Evolutionary conservation across 30 jellyfish, hydroid and myxozoan genomes (phyloP).

Genomic region (Nemopilema nomurai): DNA sequence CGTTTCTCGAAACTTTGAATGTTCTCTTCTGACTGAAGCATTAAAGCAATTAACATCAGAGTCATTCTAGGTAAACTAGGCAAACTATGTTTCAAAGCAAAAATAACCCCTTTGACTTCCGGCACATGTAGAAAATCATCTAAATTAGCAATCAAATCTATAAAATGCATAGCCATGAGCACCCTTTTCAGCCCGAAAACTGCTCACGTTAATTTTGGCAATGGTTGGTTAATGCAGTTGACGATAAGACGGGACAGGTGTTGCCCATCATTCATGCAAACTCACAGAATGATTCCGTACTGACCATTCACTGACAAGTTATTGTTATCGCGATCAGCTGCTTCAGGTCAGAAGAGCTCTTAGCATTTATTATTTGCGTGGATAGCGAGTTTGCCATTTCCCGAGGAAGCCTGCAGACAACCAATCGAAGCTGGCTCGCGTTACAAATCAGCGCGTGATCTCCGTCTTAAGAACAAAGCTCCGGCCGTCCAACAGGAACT

Average conservation of each 20-base stretch:
- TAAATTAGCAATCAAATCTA: background rate
- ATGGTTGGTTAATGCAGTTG: background rate
- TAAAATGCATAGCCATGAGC: too few species aligned
- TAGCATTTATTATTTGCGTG: constrained; percentile 1
- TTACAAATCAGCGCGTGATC: constrained; percentile 11
- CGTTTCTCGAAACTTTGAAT: too few species aligned
- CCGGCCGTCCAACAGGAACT: constrained; percentile 2
- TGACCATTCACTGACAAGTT: constrained; percentile 28
- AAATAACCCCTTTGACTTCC: too few species aligned
- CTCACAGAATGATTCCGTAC: constrained; percentile 7
- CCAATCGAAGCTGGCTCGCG: background rate
- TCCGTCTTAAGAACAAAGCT: constrained; percentile 44
- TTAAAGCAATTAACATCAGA: too few species aligned
- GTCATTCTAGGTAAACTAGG: too few species aligned
- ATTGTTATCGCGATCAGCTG: constrained; percentile 24
- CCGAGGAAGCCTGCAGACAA: constrained; percentile 12
- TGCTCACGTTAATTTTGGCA: background rate
- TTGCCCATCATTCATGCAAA: constrained; percentile 13
- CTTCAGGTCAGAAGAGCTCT: background rate
- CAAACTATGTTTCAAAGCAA: too few species aligned
- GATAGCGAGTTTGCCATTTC: constrained; percentile 3
- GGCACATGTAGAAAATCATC: background rate
- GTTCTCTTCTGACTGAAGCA: too few species aligned
- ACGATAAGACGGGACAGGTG: background rate
- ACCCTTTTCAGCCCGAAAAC: background rate